Percentiles rank a stretch among this genome's conserved stretches.
These are phyloP conservation scores for Hymenopus coronatus DNA, from an alignment of 2,888 invertebrate genomes.

Conservation along the genomic window DNA sequence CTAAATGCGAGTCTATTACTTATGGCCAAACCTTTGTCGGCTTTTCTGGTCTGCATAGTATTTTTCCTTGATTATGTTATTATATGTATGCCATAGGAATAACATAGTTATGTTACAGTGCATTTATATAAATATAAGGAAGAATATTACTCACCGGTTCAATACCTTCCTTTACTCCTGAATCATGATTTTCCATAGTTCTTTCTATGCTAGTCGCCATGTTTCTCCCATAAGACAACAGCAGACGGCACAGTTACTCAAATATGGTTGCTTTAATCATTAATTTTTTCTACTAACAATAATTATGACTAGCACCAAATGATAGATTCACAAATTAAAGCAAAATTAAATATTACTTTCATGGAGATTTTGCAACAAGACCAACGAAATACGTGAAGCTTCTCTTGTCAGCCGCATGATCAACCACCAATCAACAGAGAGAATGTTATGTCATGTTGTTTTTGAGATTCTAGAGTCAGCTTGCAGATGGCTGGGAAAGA, in stretches of 20 bases:
- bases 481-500: constrained; percentile 32
- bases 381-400: not conserved
- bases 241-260: constrained; percentile 39
- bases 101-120: not conserved
- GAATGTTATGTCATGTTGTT: constrained; percentile 24
- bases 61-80: not conserved
- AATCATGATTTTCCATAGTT: constrained; percentile 41
- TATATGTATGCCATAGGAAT: not conserved
- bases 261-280: not conserved
- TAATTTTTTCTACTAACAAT: not conserved
- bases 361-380: not conserved
- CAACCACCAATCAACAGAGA: constrained; percentile 21
- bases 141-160: constrained; percentile 2
- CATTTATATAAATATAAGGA: not conserved
- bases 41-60: not conserved
- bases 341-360: not conserved
- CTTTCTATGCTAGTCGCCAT: constrained; percentile 44
- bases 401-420: constrained; percentile 25
- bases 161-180: not conserved
- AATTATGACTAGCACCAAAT: not conserved
- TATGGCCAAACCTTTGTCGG: not conserved
- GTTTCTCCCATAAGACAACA: constrained; percentile 39
- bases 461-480: constrained; percentile 15
- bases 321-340: not conserved
- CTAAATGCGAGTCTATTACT: constrained; percentile 16